Conservation (phyloP, 2,797 vertebrate genomes). For the Brachyalestes nurse region DNA sequence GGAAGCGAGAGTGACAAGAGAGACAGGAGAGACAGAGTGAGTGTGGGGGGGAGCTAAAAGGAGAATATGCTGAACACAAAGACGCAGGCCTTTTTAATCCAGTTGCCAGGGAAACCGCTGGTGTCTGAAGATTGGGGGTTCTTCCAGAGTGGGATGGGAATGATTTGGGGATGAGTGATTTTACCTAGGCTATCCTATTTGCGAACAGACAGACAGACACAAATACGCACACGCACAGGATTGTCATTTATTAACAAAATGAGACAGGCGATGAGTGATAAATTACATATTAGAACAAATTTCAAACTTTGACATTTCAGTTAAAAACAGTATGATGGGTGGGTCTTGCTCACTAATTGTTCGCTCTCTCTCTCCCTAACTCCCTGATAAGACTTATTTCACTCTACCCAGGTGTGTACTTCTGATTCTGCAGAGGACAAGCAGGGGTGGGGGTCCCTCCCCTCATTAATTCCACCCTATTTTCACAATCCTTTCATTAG, state of each 20-base stretch:
- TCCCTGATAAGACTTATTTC: background rate
- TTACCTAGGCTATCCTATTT: constrained; percentile 46
- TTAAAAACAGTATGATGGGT: too few relatives aligned
- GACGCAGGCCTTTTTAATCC: constrained; percentile 59
- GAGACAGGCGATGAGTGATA: background rate
- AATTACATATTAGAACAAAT: background rate
- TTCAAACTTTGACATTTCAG: too few relatives aligned
- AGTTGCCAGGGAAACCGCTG: constrained; percentile 65
- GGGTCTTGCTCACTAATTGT: background rate
- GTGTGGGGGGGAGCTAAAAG: constrained; percentile 47
- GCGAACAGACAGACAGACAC: constrained; percentile 5
- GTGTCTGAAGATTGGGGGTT: constrained; percentile 51
- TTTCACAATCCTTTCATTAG: constrained; percentile 45
- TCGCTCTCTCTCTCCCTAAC: constrained; percentile 22
- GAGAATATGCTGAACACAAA: constrained; percentile 63
- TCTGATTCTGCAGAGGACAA: constrained; percentile 21
- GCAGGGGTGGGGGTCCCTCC: background rate
- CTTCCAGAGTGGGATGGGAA: constrained; percentile 50
- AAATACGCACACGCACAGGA: background rate
- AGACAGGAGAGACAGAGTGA: background rate
- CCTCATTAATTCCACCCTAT: constrained; percentile 50
- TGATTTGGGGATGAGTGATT: constrained; percentile 38
- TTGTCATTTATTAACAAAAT: background rate
- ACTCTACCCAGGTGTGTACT: background rate
- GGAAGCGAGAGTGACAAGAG: constrained; percentile 7